These are phyloP conservation scores for Acestrorhynchus altus DNA, from an alignment of 2,797 vertebrate genomes.

Conservation along the genomic window DNA sequence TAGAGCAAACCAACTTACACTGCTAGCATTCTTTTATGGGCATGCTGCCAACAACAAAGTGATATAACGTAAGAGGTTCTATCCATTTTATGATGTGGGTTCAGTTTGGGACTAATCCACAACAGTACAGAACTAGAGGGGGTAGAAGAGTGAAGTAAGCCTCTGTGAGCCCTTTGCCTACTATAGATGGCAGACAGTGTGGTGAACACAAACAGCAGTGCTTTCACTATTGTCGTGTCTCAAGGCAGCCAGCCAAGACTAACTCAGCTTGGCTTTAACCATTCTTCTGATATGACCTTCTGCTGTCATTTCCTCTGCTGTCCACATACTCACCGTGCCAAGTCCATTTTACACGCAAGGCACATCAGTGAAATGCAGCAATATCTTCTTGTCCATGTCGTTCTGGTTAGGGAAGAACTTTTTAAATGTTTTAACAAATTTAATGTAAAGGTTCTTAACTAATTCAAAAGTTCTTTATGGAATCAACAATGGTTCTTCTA, in stretches of 20 bases:
- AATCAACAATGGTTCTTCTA: no score
- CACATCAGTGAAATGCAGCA: no score
- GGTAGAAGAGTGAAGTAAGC: not conserved
- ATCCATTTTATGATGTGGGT: no score
- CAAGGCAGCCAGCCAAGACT: conserved; percentile 37
- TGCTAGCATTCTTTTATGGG: no score
- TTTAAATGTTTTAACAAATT: no score
- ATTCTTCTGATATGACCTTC: conserved; percentile 52
- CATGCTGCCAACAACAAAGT: no score
- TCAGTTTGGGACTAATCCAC: not conserved
- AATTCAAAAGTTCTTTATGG: no score
- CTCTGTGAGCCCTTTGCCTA: not conserved
- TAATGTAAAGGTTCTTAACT: no score
- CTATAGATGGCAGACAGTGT: conserved; percentile 7
- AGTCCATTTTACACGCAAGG: no score
- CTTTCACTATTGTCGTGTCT: conserved; percentile 41
- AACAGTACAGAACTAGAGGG: not conserved
- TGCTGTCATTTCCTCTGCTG: conserved; percentile 42
- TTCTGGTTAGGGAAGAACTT: no score
- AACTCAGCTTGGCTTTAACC: conserved; percentile 41
- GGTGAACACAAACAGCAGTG: not conserved
- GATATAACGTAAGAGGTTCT: not conserved
- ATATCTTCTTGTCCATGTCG: not conserved
- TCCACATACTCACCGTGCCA: conserved; percentile 13
- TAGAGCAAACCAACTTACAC: no score